Percentiles rank a stretch among this genome's conserved stretches.
These are phyloP conservation scores for Grammomys dolichurus DNA, from an alignment of 2,113 vertebrate genomes.

Conservation along the genomic window DNA sequence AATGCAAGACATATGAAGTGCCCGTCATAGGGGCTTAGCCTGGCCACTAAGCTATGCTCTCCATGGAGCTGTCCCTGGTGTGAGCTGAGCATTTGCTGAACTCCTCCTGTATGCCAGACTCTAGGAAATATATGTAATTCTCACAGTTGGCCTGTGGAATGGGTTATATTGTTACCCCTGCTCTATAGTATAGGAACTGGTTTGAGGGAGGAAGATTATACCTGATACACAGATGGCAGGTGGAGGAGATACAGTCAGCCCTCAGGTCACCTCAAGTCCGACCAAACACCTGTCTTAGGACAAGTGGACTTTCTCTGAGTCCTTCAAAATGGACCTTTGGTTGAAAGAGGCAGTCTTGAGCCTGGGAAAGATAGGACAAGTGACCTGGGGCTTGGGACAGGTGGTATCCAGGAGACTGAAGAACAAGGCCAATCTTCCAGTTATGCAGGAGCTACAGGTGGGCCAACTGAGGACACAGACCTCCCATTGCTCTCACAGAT, in stretches of 20 bases:
- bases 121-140: not conserved
- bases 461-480: not conserved
- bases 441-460: not conserved
- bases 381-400: not conserved
- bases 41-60: not conserved
- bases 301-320: not conserved
- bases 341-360: not conserved
- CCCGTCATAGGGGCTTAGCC: not conserved
- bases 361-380: not conserved
- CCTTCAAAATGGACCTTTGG: not conserved
- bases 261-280: fast-evolving
- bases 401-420: not conserved
- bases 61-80: not conserved
- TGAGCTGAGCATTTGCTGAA: not conserved
- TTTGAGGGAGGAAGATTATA: not conserved
- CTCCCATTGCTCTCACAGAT: not conserved
- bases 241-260: too few relatives aligned
- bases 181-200: not conserved
- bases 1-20: not conserved
- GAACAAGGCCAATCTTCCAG: not conserved
- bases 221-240: too few relatives aligned
- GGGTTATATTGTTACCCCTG: too few relatives aligned
- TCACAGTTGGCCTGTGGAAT: not conserved
- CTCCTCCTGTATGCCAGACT: not conserved
- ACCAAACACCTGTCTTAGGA: not conserved